Base-by-base conservation (phyloP, 92 coral and sea anemone species). In the Porites rus region DNA sequence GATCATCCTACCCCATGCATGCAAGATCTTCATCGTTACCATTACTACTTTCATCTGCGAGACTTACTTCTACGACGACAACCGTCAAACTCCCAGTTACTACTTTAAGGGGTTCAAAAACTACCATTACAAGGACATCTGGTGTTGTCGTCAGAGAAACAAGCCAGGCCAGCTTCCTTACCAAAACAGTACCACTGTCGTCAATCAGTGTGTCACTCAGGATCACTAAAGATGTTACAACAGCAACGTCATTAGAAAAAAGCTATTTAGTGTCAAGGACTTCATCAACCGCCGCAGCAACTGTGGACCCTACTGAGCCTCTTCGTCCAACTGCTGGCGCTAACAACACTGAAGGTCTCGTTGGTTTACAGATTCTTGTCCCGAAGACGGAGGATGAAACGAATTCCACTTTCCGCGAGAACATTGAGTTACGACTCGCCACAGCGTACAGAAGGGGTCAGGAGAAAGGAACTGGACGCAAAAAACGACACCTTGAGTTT, bases 331-430 rank as follows among this genome's bases (percentile, higher is more conserved):
- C 72, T 14, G 46, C 90, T 2, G 68, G 76, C 65, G 69, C 90
- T 17, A 88, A 92, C 67, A 85, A 76, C 66, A 88, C 87, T 14
- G 93, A 92, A 66, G 93, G 88, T 11, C 78, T 92, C 60, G 92
- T 92, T 18, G 77, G 85, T 16, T 70, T 92, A 11, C 84, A 59
- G 10, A 11, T 92, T 17, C 84, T 80, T 43, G 93, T 92, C 25
- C 95, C 95, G 5, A 18, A 65, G 68, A 89, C 18, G 52, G 87
- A 67, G 65, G 84, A 89, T 31, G 83, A 84, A 20, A 31, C 22
- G 16, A 28, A 24, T 18, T 83, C 65, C 6, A 50, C 82, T 12
- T 92, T 92, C 68, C 78, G 84, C 21, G 72, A 19, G 63, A 25
- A 69, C 7, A 80, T 92, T 10, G 95, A 86, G 19, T 14, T 72